Evolutionary conservation across 2,888 invertebrate genomes (phyloP), one percentile per base, ranked within the genome.

Genomic region (Drosophila anceps): DNA sequence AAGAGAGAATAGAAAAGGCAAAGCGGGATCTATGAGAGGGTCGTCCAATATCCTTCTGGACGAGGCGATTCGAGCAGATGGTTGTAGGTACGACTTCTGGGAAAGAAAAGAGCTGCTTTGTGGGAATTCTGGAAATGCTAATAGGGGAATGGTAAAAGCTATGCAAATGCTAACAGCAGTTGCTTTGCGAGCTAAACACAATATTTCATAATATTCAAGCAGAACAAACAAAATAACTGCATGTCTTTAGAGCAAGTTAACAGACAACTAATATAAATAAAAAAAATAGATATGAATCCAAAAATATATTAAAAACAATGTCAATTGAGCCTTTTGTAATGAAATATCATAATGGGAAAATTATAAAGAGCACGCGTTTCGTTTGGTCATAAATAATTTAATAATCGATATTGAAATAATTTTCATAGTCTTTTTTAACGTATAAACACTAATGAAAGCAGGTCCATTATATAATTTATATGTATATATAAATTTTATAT

Each of bases 131-230:
- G n/a, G n/a, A n/a, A n/a, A n/a, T n/a, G 37, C 1, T 7, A 39
- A n/a, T 24, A 5, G 43, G 43, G 43, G 6, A 43, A 43, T 43
- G 12, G 10, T 10, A 12, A 43, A 3, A 20, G 20, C 20, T 43
- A 43, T 20, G 20, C 20, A 43, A 43, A 43, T 43, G 5, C 13
- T 20, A 43, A 12, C 20, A 43, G 43, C 5, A 43, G 10, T 6
- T 48, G 29, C 29, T 9, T 4, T 27, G 41, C 12, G 6, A 20
- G 12, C 43, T 20, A 15, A 27, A 27, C 15, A n/a, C 2, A 29
- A n/a, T 9, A 48, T 48, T 46, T 4, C 46, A n/a, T n/a, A 29
- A 46, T 46, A 46, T 46, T 48, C 10, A 48, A 29, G n/a, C n/a
- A 6, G 7, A 31, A 12, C 9, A 48, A 10, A n/a, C 1, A 48